phyloP scores from a whole-genome alignment of 1,140 invertebrate species.

The Cyphomyrmex costatus region DNA sequence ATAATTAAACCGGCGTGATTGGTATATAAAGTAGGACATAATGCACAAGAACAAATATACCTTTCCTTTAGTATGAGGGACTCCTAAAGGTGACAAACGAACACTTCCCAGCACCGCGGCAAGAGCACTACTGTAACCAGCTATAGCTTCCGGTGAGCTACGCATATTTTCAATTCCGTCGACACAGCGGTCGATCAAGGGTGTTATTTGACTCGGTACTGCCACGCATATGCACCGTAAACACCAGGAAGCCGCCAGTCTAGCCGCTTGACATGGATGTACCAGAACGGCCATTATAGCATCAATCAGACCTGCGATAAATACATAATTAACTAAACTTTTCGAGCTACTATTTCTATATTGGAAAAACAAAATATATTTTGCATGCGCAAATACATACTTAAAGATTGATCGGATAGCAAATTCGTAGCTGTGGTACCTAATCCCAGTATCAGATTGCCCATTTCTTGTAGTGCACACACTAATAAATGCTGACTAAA shows the following conservation, averaged over 20 bases:
- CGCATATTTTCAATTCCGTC: conserved; percentile 95
- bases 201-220: conserved; percentile 97
- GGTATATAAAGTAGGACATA: conserved; percentile 7
- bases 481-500: conserved; percentile 98
- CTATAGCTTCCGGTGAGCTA: conserved; percentile 96
- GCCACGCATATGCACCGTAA: conserved; percentile 96
- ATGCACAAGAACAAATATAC: conserved; percentile 84
- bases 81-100: conserved; percentile 95
- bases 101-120: conserved; percentile 97
- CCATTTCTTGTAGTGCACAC: conserved; percentile 97
- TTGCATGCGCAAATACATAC: conserved; percentile 85
- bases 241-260: conserved; percentile 98
- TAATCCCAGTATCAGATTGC: conserved; percentile 94
- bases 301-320: conserved; percentile 86
- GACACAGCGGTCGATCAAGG: conserved; percentile 95
- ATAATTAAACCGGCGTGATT: conserved; percentile 2
- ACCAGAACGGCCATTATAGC: conserved; percentile 93
- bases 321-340: conserved; percentile 41
- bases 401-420: conserved; percentile 94
- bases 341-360: neutral
- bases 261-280: conserved; percentile 96
- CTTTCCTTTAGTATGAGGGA: conserved; percentile 98
- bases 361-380: conserved; percentile 4
- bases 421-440: conserved; percentile 97
- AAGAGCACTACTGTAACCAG: conserved; percentile 97